phyloP scores from a whole-genome alignment of 2,888 invertebrate species.

The Julus scanicus region DNA sequence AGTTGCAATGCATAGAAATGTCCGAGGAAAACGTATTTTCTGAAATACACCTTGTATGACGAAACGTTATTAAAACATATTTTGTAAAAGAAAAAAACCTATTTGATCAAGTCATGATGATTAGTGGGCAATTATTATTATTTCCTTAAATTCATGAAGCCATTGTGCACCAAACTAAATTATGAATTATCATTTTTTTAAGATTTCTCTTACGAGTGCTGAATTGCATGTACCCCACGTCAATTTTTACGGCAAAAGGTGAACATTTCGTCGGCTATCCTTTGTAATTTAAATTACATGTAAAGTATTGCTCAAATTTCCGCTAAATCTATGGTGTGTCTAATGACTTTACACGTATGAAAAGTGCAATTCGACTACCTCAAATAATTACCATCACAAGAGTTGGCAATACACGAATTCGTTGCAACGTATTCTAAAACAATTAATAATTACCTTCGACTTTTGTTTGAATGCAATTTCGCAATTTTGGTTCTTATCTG shows the following conservation, averaged over 20 bases:
- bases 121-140: not conserved
- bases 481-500: constrained; percentile 3
- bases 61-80: constrained; percentile 2
- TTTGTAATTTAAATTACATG: constrained; percentile 1
- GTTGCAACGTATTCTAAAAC: not conserved
- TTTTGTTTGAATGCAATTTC: constrained; percentile 4
- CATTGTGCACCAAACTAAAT: not conserved
- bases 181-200: not conserved
- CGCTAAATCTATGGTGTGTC: constrained; percentile 24
- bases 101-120: not conserved
- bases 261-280: not conserved
- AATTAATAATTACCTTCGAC: constrained; percentile 34
- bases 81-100: not conserved
- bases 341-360: constrained; percentile 35
- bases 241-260: not conserved
- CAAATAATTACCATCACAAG: not conserved
- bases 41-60: not conserved
- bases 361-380: constrained; percentile 29
- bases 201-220: not conserved
- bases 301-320: not conserved
- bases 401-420: not conserved
- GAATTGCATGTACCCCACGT: not conserved
- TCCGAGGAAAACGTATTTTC: not conserved
- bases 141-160: not conserved
- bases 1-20: not conserved